A percentile compares a stretch with the other conserved stretches of the same genome.
phyloP scores from a whole-genome alignment of 2,888 invertebrate species.

The Eilema griseolum region DNA sequence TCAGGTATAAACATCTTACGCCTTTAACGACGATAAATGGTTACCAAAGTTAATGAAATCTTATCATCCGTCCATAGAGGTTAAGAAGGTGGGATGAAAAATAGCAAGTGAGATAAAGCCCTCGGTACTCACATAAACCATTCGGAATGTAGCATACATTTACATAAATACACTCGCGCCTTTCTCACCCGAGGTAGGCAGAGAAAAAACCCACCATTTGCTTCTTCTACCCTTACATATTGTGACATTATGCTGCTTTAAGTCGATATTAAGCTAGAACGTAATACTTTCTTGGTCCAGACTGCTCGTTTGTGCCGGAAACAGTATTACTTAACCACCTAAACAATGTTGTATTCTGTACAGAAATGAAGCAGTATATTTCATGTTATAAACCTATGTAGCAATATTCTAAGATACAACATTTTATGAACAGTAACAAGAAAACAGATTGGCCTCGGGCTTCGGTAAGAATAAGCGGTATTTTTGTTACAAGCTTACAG shows the following conservation, averaged over 20 bases:
- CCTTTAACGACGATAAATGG: neutral
- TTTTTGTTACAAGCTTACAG: conserved; percentile 7
- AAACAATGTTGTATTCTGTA: neutral
- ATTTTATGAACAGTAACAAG: conserved; percentile 16
- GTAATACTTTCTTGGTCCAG: neutral
- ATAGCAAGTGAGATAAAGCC: neutral
- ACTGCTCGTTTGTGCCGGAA: neutral
- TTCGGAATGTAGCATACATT: neutral
- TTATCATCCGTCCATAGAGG: neutral
- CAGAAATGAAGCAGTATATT: conserved; percentile 8
- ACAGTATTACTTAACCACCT: neutral
- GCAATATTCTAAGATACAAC: conserved; percentile 10
- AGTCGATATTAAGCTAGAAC: too few species aligned
- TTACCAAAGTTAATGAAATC: too few species aligned
- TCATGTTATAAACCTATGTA: neutral
- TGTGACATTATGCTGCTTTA: neutral
- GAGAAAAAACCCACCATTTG: neutral
- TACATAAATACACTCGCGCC: neutral
- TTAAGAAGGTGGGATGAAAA: neutral
- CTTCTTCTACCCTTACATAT: neutral
- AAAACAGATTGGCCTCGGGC: conserved; percentile 2
- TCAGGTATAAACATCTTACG: too few species aligned
- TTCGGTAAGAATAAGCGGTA: conserved; percentile 10
- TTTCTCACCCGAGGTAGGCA: neutral
- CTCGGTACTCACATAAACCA: neutral